Evolutionary conservation across 2,888 invertebrate species (phyloP).

Genomic region (Cerceris rybyensis): DNA sequence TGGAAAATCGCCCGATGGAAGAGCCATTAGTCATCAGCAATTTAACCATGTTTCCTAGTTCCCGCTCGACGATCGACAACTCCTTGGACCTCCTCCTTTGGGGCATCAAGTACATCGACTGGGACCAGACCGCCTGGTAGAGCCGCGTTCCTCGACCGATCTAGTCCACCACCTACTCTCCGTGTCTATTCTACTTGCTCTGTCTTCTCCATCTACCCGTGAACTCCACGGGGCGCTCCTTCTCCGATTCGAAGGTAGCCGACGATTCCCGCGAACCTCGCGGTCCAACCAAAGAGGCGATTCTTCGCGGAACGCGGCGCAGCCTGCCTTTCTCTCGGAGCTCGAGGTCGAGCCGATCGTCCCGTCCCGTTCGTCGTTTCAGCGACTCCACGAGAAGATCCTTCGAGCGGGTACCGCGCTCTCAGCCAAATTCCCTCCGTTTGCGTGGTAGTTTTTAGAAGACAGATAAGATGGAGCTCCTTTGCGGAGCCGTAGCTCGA

Average conservation of each 20-base stretch:
- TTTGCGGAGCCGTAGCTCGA: too few relatives aligned
- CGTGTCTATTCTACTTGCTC: too few relatives aligned
- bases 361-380: background rate
- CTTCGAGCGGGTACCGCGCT: background rate
- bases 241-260: background rate
- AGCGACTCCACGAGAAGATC: background rate
- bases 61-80: slow-evolving; percentile 66
- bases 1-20: slow-evolving; percentile 47
- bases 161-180: background rate
- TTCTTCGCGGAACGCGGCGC: slow-evolving; percentile 18
- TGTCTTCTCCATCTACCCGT: background rate
- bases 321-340: slow-evolving; percentile 28
- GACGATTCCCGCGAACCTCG: background rate
- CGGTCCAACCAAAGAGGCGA: slow-evolving; percentile 30
- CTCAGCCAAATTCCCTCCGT: too few relatives aligned
- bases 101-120: slow-evolving; percentile 75
- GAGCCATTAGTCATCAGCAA: slow-evolving; percentile 60
- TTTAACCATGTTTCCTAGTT: slow-evolving; percentile 72
- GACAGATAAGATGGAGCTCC: too few relatives aligned
- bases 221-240: background rate
- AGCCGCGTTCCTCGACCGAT: slow-evolving; percentile 41
- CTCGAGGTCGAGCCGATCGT: slow-evolving; percentile 15
- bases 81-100: slow-evolving; percentile 74
- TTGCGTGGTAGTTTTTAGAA: too few relatives aligned
- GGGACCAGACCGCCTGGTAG: slow-evolving; percentile 70